A percentile compares a stretch with the other conserved stretches of the same genome.
Conservation (phyloP, 2,888 invertebrate genomes). For the Amiota mariae region DNA sequence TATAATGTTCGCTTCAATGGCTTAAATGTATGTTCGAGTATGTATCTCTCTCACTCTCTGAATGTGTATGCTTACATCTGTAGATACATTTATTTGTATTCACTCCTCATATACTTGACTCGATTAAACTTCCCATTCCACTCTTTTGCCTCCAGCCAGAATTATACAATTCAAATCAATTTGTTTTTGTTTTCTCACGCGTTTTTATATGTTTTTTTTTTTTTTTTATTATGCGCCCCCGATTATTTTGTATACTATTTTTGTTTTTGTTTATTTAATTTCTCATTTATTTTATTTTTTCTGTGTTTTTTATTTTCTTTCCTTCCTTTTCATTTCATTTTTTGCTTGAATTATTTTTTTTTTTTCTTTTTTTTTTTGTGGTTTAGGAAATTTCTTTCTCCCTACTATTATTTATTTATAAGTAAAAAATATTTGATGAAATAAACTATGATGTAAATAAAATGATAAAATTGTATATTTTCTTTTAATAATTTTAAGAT, state of each 20-base stretch:
- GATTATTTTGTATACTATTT: background rate
- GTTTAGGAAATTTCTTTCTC: background rate
- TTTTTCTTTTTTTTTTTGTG: background rate
- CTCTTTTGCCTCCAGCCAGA: slow-evolving; percentile 23
- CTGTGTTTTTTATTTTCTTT: slow-evolving; percentile 30
- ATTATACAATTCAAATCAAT: slow-evolving; percentile 67
- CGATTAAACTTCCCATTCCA: background rate
- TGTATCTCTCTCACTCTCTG: background rate
- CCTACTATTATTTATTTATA: background rate
- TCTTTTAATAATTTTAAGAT: too few species aligned
- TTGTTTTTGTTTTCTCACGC: slow-evolving; percentile 60
- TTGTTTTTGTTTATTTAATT: slow-evolving; percentile 35
- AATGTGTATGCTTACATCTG: background rate
- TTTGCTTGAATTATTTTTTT: background rate
- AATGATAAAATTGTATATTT: too few species aligned
- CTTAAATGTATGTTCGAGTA: background rate
- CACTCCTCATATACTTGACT: background rate
- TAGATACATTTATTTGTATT: background rate
- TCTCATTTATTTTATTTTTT: slow-evolving; percentile 39
- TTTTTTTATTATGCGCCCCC: slow-evolving; percentile 16
- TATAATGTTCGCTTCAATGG: slow-evolving; percentile 23
- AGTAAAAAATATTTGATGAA: too few species aligned
- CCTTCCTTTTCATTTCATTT: slow-evolving; percentile 51
- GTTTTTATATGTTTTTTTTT: slow-evolving; percentile 57
- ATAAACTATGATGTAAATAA: too few species aligned